Percentiles rank a stretch among this genome's conserved stretches.
These are phyloP conservation scores for Himantopus leucocephalus DNA, from an alignment of 2,113 vertebrate genomes.

Conservation along the genomic window DNA sequence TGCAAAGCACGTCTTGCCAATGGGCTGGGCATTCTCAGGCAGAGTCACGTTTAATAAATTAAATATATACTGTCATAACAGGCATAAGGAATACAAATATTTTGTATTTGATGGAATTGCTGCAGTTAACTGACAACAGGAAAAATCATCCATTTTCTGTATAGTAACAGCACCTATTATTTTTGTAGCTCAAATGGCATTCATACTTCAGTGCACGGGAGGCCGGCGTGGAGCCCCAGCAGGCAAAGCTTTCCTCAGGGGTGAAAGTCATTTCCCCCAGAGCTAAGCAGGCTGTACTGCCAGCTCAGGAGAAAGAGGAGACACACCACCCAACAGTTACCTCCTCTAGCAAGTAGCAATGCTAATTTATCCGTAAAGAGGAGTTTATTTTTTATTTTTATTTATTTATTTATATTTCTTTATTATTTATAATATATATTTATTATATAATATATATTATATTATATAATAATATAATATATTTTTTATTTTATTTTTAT, in stretches of 20 bases:
- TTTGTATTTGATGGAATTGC: constrained; percentile 51
- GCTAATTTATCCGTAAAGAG: neutral
- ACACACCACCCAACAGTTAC: too few relatives aligned
- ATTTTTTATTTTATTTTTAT: too few relatives aligned
- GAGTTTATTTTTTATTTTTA: too few relatives aligned
- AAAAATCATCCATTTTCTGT: neutral
- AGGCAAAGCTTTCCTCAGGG: neutral
- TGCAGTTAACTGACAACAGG: constrained; percentile 2
- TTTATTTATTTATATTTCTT: too few relatives aligned
- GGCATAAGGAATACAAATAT: constrained; percentile 55
- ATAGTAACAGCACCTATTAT: neutral
- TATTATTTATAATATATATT: too few relatives aligned
- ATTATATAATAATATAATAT: too few relatives aligned
- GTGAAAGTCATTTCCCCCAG: too few relatives aligned
- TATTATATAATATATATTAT: too few relatives aligned
- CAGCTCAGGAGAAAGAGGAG: neutral
- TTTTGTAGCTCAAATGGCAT: neutral
- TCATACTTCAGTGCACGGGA: neutral
- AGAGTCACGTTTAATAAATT: constrained; percentile 16
- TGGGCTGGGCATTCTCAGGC: constrained; percentile 5
- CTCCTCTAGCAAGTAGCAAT: neutral
- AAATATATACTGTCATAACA: constrained; percentile 8
- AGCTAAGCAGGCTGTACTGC: neutral
- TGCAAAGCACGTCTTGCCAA: constrained; percentile 17
- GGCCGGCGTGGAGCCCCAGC: neutral